Evolutionary conservation across 2,113 vertebrate genomes (phyloP).

Genomic region (Motacilla alba): DNA sequence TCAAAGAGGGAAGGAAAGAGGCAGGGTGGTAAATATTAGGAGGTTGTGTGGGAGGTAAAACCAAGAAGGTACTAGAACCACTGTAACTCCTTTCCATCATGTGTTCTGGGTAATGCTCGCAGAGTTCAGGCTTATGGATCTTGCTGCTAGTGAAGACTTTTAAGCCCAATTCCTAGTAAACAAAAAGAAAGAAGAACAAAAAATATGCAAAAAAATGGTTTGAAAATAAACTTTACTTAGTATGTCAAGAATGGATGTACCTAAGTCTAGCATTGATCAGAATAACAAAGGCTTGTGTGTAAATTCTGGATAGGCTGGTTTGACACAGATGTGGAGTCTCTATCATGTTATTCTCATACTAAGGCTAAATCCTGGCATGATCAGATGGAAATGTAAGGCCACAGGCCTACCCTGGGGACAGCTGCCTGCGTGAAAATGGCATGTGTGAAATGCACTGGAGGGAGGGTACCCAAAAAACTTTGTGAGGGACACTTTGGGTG

Average conservation of each 20-base stretch:
- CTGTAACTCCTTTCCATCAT: conserved; percentile 45
- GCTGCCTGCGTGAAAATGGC: not conserved
- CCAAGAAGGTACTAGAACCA: not conserved
- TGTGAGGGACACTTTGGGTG: not conserved
- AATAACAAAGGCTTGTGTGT: not conserved
- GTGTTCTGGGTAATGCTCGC: conserved; percentile 10
- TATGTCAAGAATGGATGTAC: not conserved
- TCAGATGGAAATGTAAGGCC: not conserved
- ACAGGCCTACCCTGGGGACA: not conserved
- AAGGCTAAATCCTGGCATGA: not conserved
- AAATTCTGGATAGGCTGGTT: not conserved
- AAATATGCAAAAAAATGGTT: not conserved
- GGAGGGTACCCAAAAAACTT: not conserved
- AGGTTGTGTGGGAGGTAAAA: not conserved
- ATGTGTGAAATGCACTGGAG: not conserved
- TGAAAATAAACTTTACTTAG: not conserved
- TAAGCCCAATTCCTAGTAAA: conserved; percentile 68
- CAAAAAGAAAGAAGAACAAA: conserved; percentile 30
- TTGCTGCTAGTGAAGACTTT: conserved; percentile 73
- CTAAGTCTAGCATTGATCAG: not conserved
- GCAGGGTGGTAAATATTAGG: not conserved
- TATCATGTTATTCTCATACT: not conserved
- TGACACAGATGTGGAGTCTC: not conserved
- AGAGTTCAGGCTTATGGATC: conserved; percentile 64
- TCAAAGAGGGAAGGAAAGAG: not conserved